Percentiles rank a stretch among this genome's conserved stretches.
Evolutionary conservation across 2,797 vertebrate genomes (phyloP).

Genomic region (Masticophis lateralis): DNA sequence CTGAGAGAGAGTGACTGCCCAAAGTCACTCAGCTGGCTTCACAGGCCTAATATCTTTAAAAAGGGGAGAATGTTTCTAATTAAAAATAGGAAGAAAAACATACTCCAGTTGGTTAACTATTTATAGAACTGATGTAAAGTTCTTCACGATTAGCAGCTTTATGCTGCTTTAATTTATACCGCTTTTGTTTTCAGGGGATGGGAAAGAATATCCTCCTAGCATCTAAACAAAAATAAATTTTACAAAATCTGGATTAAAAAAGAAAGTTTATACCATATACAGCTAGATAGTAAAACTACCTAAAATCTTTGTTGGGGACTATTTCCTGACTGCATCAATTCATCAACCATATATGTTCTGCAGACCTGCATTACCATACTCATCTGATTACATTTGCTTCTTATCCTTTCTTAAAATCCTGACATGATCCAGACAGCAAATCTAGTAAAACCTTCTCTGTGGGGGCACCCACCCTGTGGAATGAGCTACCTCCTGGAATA

Average conservation of each 20-base stretch:
- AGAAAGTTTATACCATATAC: neutral
- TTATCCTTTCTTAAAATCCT: neutral
- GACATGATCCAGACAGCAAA: neutral
- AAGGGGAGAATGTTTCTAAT: neutral
- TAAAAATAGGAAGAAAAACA: neutral
- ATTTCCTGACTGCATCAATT: neutral
- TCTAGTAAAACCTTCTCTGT: neutral
- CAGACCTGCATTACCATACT: neutral
- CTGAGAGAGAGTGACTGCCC: neutral
- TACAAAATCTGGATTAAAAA: neutral
- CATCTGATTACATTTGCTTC: neutral
- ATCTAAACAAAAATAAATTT: neutral
- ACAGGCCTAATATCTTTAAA: neutral
- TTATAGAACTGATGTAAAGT: no score
- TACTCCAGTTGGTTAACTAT: neutral
- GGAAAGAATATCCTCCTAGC: neutral
- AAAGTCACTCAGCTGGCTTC: neutral
- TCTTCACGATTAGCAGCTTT: no score
- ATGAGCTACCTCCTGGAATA: no score
- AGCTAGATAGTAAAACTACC: neutral
- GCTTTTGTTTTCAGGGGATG: neutral
- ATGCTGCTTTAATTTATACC: neutral
- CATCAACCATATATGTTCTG: neutral
- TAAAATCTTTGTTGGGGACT: neutral
- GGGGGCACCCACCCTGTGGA: no score